phyloP scores from a whole-genome alignment of 1,140 invertebrate species.

The Drosophila pruinosa region DNA sequence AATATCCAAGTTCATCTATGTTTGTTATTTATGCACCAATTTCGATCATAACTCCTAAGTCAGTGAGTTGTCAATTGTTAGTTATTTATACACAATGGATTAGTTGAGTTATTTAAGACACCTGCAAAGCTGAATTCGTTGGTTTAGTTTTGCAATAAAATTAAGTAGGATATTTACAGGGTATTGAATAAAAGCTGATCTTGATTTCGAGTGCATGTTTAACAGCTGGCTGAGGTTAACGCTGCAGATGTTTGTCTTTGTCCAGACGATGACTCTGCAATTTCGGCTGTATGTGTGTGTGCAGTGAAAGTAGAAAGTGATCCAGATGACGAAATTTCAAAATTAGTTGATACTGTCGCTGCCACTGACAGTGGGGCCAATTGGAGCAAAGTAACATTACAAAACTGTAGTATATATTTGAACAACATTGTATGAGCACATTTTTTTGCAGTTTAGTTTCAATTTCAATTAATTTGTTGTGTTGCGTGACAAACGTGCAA shows the following conservation, averaged over 20 bases:
- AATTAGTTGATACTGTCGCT: not conserved
- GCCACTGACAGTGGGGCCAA: conserved; percentile 8
- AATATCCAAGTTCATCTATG: too few relatives aligned
- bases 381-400: not conserved
- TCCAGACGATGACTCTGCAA: conserved; percentile 36
- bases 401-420: not conserved
- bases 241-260: conserved; percentile 5
- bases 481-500: conserved; percentile 14
- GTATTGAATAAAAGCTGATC: conserved; percentile 1
- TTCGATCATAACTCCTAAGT: too few relatives aligned
- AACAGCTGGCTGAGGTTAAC: conserved; percentile 10
- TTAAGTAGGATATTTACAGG: not conserved
- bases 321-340: conserved; percentile 52
- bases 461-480: conserved; percentile 4
- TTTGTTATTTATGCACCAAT: too few relatives aligned
- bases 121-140: not conserved
- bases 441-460: conserved; percentile 5
- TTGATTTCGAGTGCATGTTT: conserved; percentile 15
- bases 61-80: too few relatives aligned
- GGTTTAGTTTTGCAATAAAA: not conserved
- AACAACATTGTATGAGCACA: not conserved
- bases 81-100: too few relatives aligned
- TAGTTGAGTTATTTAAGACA: too few relatives aligned
- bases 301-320: conserved; percentile 75
- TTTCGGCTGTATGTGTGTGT: conserved; percentile 24